Evolutionary conservation across 2,113 vertebrate species (phyloP).

Genomic region (Neofelis nebulosa): DNA sequence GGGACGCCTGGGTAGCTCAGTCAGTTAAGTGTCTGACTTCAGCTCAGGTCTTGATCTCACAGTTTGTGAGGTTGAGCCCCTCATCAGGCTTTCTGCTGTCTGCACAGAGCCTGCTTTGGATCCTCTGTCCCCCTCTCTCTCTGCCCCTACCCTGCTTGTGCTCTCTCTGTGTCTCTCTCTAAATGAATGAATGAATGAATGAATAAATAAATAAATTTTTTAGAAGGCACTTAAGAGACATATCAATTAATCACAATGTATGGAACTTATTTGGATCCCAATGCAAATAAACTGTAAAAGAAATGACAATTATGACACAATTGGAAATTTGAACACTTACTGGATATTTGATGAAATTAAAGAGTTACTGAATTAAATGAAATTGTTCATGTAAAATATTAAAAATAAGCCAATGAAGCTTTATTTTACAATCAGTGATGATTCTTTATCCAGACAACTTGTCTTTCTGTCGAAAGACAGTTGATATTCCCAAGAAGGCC

Average conservation of each 20-base stretch:
- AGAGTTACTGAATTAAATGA: background rate
- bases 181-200: no score
- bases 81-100: no score
- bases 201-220: background rate
- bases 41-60: no score
- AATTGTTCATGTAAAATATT: background rate
- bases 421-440: background rate
- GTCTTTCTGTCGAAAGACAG: background rate
- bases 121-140: no score
- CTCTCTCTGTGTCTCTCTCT: no score
- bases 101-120: no score
- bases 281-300: background rate
- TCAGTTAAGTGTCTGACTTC: no score
- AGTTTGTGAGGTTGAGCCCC: no score
- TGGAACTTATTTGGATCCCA: background rate
- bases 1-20: no score
- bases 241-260: background rate
- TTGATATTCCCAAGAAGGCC: background rate
- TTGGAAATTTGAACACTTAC: background rate
- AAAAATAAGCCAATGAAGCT: background rate
- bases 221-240: background rate
- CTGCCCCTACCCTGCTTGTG: no score
- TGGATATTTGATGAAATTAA: conserved; percentile 10
- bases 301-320: background rate
- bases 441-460: background rate